Evolutionary conservation across 2,797 vertebrate genomes (phyloP).

Genomic region (Falco biarmicus): DNA sequence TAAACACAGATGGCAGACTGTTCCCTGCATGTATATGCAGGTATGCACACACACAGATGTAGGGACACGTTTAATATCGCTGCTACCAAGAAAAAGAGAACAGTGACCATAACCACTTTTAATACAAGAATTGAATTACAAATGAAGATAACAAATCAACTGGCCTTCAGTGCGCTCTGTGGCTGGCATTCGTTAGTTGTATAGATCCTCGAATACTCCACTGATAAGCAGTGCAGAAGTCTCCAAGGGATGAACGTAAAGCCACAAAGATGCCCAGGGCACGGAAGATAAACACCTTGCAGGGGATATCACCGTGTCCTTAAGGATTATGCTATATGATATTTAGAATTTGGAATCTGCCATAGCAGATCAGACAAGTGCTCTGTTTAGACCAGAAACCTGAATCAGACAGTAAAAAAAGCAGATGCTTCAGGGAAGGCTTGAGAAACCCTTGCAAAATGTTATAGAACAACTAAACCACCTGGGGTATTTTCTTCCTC

Average conservation of each 20-base stretch:
- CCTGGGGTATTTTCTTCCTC: neutral
- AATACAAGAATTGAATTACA: neutral
- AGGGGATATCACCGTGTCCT: neutral
- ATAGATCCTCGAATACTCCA: neutral
- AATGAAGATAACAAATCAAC: neutral
- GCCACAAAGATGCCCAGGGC: neutral
- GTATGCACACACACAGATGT: neutral
- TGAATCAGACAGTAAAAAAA: neutral
- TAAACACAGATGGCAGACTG: neutral
- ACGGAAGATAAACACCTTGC: neutral
- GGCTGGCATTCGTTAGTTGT: neutral
- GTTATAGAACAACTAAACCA: neutral
- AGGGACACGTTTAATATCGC: neutral
- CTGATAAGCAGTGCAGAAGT: neutral
- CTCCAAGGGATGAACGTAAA: neutral
- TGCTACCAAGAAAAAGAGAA: neutral
- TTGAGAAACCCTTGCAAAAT: neutral
- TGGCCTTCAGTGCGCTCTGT: neutral
- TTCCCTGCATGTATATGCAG: neutral
- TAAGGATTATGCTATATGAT: neutral
- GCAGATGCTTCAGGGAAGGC: neutral
- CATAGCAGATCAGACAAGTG: neutral
- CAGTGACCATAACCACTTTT: neutral
- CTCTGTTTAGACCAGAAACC: neutral
- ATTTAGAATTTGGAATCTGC: conserved; percentile 15